phyloP scores from a whole-genome alignment of 2,797 vertebrate species.

The Melanotaenia pygmaea region DNA sequence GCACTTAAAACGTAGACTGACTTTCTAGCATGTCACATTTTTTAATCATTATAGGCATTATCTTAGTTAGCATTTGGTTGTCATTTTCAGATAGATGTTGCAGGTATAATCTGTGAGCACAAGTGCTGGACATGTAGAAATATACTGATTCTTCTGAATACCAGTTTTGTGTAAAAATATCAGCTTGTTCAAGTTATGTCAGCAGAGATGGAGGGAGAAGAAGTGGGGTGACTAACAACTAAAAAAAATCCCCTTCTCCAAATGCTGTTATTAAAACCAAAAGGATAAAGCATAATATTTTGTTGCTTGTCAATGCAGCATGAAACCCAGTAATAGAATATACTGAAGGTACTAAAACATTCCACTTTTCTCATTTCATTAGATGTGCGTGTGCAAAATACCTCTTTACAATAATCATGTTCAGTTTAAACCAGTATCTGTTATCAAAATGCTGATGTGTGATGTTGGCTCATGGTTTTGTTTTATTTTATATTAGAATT shows the following conservation, averaged over 20 bases:
- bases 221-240: constrained; percentile 28
- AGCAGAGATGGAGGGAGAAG: constrained; percentile 47
- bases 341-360: constrained; percentile 77
- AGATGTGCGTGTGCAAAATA: constrained; percentile 76
- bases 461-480: constrained; percentile 80
- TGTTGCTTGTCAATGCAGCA: constrained; percentile 76
- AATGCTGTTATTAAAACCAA: constrained; percentile 52
- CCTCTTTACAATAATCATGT: constrained; percentile 71
- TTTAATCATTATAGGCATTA: constrained; percentile 56
- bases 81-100: constrained; percentile 71
- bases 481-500: constrained; percentile 83
- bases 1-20: constrained; percentile 72
- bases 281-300: constrained; percentile 39
- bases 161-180: constrained; percentile 58
- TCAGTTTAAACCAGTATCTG: constrained; percentile 75
- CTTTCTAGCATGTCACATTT: constrained; percentile 66
- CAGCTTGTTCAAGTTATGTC: constrained; percentile 43
- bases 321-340: constrained; percentile 63
- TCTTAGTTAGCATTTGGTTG: constrained; percentile 67
- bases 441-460: constrained; percentile 77
- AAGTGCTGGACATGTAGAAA: constrained; percentile 64
- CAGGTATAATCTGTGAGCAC: constrained; percentile 68
- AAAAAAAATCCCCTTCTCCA: constrained; percentile 53
- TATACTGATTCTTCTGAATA: constrained; percentile 67
- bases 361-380: constrained; percentile 76